These are phyloP conservation scores for Cephalopterus ornatus DNA, from an alignment of 2,113 vertebrate species.

Conservation along the genomic window DNA sequence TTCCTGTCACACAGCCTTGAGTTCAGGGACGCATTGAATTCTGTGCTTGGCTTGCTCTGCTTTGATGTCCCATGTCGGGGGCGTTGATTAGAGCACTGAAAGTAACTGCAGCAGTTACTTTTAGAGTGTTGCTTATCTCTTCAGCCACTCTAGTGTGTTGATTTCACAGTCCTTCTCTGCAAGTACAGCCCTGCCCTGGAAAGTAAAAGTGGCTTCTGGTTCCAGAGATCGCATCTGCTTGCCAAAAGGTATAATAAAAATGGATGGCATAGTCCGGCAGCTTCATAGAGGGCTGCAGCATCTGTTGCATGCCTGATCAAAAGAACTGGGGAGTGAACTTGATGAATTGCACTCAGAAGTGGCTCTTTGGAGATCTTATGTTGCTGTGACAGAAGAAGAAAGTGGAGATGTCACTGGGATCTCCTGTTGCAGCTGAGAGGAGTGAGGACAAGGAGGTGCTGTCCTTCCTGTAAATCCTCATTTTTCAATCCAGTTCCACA, in stretches of 20 bases:
- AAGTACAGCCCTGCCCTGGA: neutral
- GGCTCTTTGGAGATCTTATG: neutral
- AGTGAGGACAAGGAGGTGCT: neutral
- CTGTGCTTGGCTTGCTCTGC: neutral
- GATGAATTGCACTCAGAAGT: neutral
- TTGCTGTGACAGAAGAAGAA: neutral
- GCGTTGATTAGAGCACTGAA: neutral
- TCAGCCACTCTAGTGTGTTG: neutral
- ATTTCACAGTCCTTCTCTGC: neutral
- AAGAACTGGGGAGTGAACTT: neutral
- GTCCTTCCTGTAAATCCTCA: neutral
- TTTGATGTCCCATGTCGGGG: neutral
- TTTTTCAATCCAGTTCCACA: neutral
- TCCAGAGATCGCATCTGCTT: neutral
- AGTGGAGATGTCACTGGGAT: neutral
- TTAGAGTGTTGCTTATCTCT: neutral
- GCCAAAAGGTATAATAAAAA: neutral
- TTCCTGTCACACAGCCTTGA: conserved; percentile 24
- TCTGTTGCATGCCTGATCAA: neutral
- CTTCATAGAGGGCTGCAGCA: neutral
- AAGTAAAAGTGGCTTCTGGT: neutral
- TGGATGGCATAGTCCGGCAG: neutral
- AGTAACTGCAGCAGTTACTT: neutral
- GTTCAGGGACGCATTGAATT: conserved; percentile 1
- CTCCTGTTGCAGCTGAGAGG: neutral